Evolutionary conservation across 2,797 vertebrate genomes (phyloP).

Genomic region (Hypotaenidia philippensis): DNA sequence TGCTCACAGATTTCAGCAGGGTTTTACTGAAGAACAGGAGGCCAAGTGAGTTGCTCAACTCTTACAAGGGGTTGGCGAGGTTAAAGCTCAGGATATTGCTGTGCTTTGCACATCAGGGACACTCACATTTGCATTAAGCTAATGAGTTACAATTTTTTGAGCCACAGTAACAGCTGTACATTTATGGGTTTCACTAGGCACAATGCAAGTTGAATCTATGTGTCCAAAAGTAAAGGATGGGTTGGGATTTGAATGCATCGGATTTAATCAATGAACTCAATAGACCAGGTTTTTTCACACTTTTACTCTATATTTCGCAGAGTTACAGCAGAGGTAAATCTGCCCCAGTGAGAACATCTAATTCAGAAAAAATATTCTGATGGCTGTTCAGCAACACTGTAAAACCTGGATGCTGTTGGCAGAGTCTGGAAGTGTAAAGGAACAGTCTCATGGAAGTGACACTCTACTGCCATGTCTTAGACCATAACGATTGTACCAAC

Average conservation of each 20-base stretch:
- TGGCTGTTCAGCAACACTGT: not conserved
- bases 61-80: not conserved
- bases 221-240: not conserved
- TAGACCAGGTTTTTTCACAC: not conserved
- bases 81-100: not conserved
- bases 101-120: not conserved
- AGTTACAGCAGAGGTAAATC: not conserved
- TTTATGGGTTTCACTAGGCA: not conserved
- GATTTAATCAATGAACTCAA: conserved; percentile 18
- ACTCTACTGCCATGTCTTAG: not conserved
- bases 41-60: not conserved
- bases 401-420: not conserved
- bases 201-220: not conserved
- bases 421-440: not conserved
- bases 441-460: rapidly evolving
- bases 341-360: not conserved
- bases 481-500: rapidly evolving
- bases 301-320: not conserved
- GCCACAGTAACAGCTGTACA: not conserved
- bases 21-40: not conserved
- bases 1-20: not conserved
- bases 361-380: not conserved
- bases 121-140: not conserved
- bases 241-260: not conserved
- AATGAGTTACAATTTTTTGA: not conserved